Percentiles rank a stretch among this genome's conserved stretches.
Conservation (phyloP, 2,113 vertebrate species). For the Rattus rattus region DNA sequence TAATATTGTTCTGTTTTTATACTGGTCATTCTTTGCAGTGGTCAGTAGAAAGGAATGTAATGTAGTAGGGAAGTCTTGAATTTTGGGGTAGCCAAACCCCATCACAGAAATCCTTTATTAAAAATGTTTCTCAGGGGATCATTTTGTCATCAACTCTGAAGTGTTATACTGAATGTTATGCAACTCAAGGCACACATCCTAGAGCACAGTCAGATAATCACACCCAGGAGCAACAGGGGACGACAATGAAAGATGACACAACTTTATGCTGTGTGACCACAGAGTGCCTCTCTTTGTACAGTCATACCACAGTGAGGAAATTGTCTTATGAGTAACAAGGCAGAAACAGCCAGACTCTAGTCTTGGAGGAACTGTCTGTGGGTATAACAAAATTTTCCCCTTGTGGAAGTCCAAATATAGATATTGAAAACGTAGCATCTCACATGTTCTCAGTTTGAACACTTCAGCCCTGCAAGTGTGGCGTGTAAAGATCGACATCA, state of each 20-base stretch:
- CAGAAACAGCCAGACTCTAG: neutral
- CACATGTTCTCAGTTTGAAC: neutral
- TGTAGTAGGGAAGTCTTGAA: neutral
- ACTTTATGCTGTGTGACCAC: neutral
- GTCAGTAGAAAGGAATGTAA: neutral
- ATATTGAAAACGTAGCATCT: neutral
- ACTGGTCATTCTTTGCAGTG: neutral
- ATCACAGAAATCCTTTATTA: neutral
- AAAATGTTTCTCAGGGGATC: slow-evolving; percentile 25
- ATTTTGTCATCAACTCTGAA: neutral
- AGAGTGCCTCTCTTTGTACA: neutral
- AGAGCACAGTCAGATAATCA: neutral
- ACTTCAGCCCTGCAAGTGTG: neutral
- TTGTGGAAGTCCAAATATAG: neutral
- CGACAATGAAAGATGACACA: neutral
- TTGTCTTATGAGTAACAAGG: neutral
- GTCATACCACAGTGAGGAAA: neutral
- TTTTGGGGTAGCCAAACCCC: neutral
- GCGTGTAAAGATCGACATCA: neutral
- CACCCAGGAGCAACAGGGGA: neutral
- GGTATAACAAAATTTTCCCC: neutral
- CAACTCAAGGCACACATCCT: neutral
- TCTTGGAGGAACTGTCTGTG: neutral
- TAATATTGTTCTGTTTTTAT: neutral
- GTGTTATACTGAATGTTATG: neutral